phyloP scores from a whole-genome alignment of 2,888 invertebrate species.

The Drosophila tripunctata region DNA sequence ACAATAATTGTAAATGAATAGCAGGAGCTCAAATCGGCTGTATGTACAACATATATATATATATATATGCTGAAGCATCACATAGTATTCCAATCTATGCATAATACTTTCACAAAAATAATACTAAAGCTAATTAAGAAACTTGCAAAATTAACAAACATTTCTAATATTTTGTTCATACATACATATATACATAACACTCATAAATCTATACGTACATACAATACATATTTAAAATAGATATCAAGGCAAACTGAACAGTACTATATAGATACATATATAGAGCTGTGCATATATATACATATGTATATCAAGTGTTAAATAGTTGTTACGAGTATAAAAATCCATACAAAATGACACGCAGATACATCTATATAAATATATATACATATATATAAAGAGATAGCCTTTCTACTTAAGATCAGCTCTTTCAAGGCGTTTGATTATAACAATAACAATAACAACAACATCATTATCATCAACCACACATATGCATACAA shows the following conservation, averaged over 20 bases:
- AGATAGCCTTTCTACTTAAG: conserved; percentile 8
- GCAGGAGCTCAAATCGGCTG: conserved; percentile 12
- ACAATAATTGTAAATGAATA: conserved; percentile 24
- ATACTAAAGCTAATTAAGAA: conserved; percentile 11
- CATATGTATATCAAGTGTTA: conserved; percentile 70
- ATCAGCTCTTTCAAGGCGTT: conserved; percentile 14
- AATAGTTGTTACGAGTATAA: conserved; percentile 71
- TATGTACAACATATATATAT: too few species aligned
- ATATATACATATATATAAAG: background rate
- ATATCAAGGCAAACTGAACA: conserved; percentile 46
- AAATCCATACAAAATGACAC: conserved; percentile 11
- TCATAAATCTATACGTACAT: conserved; percentile 2
- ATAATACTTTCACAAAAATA: conserved; percentile 27
- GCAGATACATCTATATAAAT: background rate
- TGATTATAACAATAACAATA: conserved; percentile 31
- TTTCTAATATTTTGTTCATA: conserved; percentile 1
- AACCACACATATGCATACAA: conserved; percentile 19
- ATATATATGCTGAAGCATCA: conserved; percentile 8
- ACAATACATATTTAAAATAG: conserved; percentile 50
- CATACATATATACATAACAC: background rate
- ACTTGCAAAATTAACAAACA: background rate
- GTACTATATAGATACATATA: conserved; percentile 49
- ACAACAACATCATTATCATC: background rate
- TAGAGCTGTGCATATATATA: conserved; percentile 14
- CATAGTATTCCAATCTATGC: conserved; percentile 28